These are phyloP conservation scores for Dipodomys ordii DNA, from an alignment of 2,113 vertebrate species.

Conservation along the genomic window DNA sequence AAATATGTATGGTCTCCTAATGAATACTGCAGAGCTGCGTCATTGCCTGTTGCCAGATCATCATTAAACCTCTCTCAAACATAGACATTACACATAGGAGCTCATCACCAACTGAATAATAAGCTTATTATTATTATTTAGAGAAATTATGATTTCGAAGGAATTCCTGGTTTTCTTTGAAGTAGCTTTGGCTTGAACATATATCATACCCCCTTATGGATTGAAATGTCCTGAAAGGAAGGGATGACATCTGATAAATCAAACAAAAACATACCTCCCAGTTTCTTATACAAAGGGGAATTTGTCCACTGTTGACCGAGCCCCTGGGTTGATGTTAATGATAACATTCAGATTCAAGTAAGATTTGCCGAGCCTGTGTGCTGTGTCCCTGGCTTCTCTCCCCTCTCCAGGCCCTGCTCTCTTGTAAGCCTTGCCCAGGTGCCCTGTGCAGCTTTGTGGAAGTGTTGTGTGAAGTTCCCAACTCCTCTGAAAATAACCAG, in stretches of 20 bases:
- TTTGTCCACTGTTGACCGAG: background rate
- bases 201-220: background rate
- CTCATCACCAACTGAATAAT: too few relatives aligned
- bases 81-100: too few relatives aligned
- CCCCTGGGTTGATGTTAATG: background rate
- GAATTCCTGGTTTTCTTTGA: too few relatives aligned
- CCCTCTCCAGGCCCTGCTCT: background rate
- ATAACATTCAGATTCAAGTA: background rate
- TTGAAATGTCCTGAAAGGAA: constrained; percentile 8
- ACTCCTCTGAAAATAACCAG: background rate
- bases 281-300: background rate
- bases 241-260: background rate
- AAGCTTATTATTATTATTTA: too few relatives aligned
- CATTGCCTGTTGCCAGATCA: background rate
- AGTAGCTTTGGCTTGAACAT: too few relatives aligned
- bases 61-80: background rate
- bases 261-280: background rate
- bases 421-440: background rate
- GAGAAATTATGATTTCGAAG: too few relatives aligned
- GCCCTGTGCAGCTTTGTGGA: background rate
- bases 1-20: background rate
- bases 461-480: background rate
- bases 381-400: background rate
- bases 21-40: background rate
- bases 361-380: background rate